Evolutionary conservation across 2,113 vertebrate species (phyloP), one percentile per base, ranked within the genome.

Genomic region (Tetrao urogallus): DNA sequence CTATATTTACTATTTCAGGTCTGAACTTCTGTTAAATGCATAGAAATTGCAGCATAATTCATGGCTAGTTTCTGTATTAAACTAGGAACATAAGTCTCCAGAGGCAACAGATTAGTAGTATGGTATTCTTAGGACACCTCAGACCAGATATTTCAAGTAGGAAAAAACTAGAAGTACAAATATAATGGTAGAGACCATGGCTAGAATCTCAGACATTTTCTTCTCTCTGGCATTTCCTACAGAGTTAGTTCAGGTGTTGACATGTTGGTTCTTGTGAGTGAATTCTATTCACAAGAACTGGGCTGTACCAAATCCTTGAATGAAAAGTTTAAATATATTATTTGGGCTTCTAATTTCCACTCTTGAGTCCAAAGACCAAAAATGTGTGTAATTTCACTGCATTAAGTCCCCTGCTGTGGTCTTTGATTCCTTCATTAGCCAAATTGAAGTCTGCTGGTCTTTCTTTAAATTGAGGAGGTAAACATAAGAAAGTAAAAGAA

Each of bases 401-500:
- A 21, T 21, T 42, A 54, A 77, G 30, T 27, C 11, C 6, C 4
- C 4, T 3, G 0, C 3, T 3, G 4, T 54, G 40, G 13, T 48
- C 36, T 70, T 82, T 40, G 4, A 8, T 20, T 90, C 32, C 20
- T 90, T 76, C 73, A 61, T 14, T 7, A 32, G 21, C 11, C 17
- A 79, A 65, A 60, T 4, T 43, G 40, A 64, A 82, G 9, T 12
- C 18, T 36, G 24, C 30, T 82, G 36, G 6, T 40, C 11, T 73
- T 18, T 71, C 30, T 56, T 79, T 63, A 70, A 90, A 70, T 4
- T 63, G 18, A 56, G 25, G 9, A 7, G 8, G n/a, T 73, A 91
- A 89, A 58, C 5, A 24, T 60, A 61, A 79, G 28, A 38, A 61
- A 4, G 15, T 1, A 54, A 76, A 88, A 48, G 0, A 57, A 61